phyloP scores from a whole-genome alignment of 2,888 invertebrate genomes.

The Alcis repandata region DNA sequence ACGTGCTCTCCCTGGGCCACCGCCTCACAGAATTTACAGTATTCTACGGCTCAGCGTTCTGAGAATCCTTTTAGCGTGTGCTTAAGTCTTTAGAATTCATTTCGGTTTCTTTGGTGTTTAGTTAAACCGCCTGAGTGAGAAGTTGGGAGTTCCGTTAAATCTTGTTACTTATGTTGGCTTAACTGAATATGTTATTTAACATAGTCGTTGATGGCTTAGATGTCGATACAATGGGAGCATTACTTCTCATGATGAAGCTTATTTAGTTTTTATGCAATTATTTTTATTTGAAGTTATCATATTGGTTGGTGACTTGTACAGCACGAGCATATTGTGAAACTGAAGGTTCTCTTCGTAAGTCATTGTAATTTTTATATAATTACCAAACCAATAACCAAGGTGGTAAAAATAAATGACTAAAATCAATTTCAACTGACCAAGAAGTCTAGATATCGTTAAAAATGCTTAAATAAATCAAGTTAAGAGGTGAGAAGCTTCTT shows the following conservation, averaged over 20 bases:
- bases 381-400: too few relatives aligned
- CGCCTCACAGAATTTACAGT: conserved; percentile 25
- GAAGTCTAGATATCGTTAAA: background rate
- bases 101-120: conserved; percentile 37
- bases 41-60: conserved; percentile 35
- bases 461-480: too few relatives aligned
- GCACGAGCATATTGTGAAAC: too few relatives aligned
- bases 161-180: conserved; percentile 23
- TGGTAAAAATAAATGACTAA: too few relatives aligned
- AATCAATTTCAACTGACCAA: too few relatives aligned
- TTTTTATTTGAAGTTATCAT: too few relatives aligned
- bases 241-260: background rate
- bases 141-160: conserved; percentile 27
- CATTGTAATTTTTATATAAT: too few relatives aligned
- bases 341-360: too few relatives aligned
- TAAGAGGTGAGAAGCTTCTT: background rate
- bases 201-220: conserved; percentile 7
- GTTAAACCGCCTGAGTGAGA: conserved; percentile 31
- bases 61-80: conserved; percentile 40
- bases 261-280: background rate
- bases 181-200: conserved; percentile 25
- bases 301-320: too few relatives aligned
- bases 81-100: conserved; percentile 46
- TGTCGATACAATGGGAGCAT: conserved; percentile 4
- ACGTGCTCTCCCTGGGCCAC: conserved; percentile 23